Evolutionary conservation across 2,888 invertebrate genomes (phyloP).

Genomic region (Ophioninae sp.): DNA sequence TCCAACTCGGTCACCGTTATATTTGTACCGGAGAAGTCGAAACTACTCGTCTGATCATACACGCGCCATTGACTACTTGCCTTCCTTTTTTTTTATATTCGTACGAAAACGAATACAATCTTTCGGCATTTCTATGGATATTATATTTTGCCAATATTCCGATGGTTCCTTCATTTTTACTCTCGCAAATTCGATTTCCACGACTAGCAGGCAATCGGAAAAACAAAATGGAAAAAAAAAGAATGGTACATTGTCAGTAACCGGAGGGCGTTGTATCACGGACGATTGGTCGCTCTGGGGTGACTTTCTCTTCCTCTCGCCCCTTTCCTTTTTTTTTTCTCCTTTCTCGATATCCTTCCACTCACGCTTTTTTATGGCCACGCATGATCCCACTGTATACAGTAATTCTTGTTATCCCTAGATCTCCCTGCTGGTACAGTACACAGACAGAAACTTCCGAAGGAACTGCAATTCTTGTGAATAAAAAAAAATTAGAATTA

Average conservation of each 20-base stretch:
- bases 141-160: constrained; percentile 27
- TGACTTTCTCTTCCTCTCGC: too few relatives aligned
- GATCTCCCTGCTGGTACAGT: not conserved
- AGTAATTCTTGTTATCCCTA: constrained; percentile 1
- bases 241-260: constrained; percentile 34
- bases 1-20: constrained; percentile 4
- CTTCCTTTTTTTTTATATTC: constrained; percentile 34
- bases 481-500: too few relatives aligned
- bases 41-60: constrained; percentile 20
- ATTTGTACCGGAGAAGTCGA: constrained; percentile 49
- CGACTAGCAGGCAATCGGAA: constrained; percentile 18
- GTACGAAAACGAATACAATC: constrained; percentile 15
- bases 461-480: too few relatives aligned
- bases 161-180: constrained; percentile 16
- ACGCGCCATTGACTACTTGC: constrained; percentile 52
- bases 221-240: constrained; percentile 33
- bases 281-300: constrained; percentile 65
- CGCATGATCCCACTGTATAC: constrained; percentile 43
- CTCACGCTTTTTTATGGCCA: constrained; percentile 58
- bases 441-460: too few relatives aligned
- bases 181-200: not conserved
- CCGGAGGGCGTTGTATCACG: constrained; percentile 63
- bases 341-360: constrained; percentile 19
- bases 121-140: constrained; percentile 17
- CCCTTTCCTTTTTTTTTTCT: constrained; percentile 36